Evolutionary conservation across 2,888 invertebrate species (phyloP).

Genomic region (Napeogenes sylphis): DNA sequence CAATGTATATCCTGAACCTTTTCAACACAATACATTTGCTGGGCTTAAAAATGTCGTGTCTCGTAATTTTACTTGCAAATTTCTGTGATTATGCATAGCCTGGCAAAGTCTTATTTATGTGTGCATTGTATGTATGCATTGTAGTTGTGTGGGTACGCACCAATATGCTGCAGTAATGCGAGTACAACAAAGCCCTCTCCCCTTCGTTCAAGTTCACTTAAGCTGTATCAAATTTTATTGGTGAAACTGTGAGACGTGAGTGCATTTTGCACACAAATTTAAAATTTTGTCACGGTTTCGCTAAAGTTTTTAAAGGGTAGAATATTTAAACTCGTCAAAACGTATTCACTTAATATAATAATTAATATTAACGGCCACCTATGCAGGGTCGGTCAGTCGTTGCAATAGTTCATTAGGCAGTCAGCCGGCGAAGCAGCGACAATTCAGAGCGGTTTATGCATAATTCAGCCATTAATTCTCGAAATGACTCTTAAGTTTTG

Average conservation of each 20-base stretch:
- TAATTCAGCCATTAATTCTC: conserved; percentile 73
- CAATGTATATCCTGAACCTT: conserved; percentile 35
- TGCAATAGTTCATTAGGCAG: conserved; percentile 51
- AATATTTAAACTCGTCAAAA: no score
- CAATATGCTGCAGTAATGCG: conserved; percentile 40
- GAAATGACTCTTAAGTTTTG: conserved; percentile 70
- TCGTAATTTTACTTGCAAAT: conserved; percentile 73
- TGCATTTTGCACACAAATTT: conserved; percentile 26
- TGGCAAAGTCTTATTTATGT: conserved; percentile 65
- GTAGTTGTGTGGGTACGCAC: conserved; percentile 59
- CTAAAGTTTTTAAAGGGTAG: neutral
- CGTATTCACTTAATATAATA: neutral
- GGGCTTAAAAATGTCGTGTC: conserved; percentile 64
- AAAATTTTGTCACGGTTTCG: conserved; percentile 10
- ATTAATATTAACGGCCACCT: conserved; percentile 21
- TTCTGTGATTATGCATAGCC: conserved; percentile 66
- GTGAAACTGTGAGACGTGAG: conserved; percentile 40
- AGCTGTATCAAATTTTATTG: conserved; percentile 50
- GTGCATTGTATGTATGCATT: conserved; percentile 66
- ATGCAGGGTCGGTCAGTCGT: conserved; percentile 22
- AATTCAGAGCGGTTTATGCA: conserved; percentile 70
- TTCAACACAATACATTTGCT: conserved; percentile 62
- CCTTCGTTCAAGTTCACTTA: conserved; percentile 47
- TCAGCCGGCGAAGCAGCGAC: conserved; percentile 60
- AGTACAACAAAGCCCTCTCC: conserved; percentile 37